Percentiles rank a stretch among this genome's conserved stretches.
Conservation (phyloP, 1,140 invertebrate genomes). For the Drosophila busckii region DNA sequence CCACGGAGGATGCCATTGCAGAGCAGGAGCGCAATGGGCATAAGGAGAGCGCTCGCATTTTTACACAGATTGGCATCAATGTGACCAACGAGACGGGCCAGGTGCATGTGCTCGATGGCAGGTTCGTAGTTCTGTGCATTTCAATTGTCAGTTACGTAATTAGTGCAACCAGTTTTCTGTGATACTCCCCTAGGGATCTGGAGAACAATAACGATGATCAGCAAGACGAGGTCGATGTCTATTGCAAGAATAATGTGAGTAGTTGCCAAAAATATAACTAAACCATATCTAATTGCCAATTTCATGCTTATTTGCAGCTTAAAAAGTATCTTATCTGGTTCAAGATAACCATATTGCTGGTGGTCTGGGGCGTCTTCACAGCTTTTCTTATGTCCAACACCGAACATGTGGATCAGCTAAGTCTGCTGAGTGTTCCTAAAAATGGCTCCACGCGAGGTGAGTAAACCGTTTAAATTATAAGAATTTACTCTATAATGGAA, state of each 20-base stretch:
- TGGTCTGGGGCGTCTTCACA: constrained; percentile 82
- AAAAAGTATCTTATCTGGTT: constrained; percentile 73
- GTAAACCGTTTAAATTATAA: background rate
- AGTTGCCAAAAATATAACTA: background rate
- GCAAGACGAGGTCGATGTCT: constrained; percentile 57
- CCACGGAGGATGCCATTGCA: constrained; percentile 35
- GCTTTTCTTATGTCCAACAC: constrained; percentile 84
- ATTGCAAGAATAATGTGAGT: constrained; percentile 50
- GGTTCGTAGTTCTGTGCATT: constrained; percentile 68
- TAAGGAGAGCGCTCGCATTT: constrained; percentile 44
- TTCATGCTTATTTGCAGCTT: constrained; percentile 23
- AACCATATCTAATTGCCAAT: background rate
- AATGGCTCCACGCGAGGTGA: constrained; percentile 63
- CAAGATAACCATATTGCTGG: constrained; percentile 80
- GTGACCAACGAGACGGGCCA: constrained; percentile 77
- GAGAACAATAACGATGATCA: constrained; percentile 77
- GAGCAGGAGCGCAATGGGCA: constrained; percentile 38
- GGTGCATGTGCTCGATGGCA: constrained; percentile 66
- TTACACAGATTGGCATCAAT: constrained; percentile 75
- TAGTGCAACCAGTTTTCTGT: constrained; percentile 76
- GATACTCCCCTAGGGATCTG: constrained; percentile 67
- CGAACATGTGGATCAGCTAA: constrained; percentile 82
- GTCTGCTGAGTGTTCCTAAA: constrained; percentile 82
- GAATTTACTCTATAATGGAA: background rate
- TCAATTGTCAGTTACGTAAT: constrained; percentile 69